Evolutionary conservation across 2,888 invertebrate genomes (phyloP).

Genomic region (Lasius fuliginosus): DNA sequence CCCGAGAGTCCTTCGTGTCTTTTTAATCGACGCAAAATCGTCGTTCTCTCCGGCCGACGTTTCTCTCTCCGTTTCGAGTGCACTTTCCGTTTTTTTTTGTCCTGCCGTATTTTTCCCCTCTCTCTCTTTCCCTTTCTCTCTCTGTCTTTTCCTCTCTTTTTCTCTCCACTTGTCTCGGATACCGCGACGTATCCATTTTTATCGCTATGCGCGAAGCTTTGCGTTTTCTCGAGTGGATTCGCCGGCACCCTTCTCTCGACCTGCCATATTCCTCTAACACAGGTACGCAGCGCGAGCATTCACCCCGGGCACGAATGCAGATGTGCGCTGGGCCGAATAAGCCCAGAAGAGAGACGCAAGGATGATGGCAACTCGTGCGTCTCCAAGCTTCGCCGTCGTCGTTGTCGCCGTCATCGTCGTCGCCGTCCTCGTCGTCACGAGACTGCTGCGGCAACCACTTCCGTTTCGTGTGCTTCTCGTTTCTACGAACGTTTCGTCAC

Average conservation of each 20-base stretch:
- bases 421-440: conserved; percentile 41
- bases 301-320: conserved; percentile 48
- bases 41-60: background rate
- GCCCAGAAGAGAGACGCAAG: conserved; percentile 49
- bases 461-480: conserved; percentile 44
- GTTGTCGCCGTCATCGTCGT: background rate
- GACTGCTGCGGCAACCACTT: conserved; percentile 59
- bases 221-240: conserved; percentile 70
- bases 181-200: conserved; percentile 69
- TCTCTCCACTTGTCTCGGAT: background rate
- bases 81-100: conserved; percentile 4
- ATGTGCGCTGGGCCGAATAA: conserved; percentile 58
- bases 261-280: conserved; percentile 55
- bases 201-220: conserved; percentile 57
- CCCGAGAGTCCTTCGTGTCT: conserved; percentile 15
- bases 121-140: background rate
- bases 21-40: conserved; percentile 24
- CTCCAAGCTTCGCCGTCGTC: conserved; percentile 36
- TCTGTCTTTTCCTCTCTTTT: background rate
- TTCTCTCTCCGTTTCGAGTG: conserved; percentile 3
- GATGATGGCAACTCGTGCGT: conserved; percentile 54
- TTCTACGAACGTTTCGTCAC: conserved; percentile 66
- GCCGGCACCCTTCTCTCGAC: conserved; percentile 34
- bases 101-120: background rate
- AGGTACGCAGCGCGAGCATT: conserved; percentile 44